Percentiles rank a stretch among this genome's conserved stretches.
Conservation (phyloP, 1,140 invertebrate species). For the Drosophila mayri region DNA sequence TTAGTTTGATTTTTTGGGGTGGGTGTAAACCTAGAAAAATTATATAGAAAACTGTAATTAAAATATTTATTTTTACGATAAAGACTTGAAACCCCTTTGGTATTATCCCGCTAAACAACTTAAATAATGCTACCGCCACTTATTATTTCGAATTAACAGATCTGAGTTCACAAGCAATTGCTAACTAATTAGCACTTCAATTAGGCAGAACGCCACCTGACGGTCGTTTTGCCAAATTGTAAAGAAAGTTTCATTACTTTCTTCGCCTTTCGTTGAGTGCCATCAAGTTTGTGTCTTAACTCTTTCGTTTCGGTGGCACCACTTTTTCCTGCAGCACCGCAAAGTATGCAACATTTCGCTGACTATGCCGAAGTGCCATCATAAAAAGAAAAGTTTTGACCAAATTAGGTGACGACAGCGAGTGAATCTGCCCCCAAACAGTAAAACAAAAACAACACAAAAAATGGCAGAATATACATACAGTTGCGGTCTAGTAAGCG, state of each 20-base stretch:
- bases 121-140: background rate
- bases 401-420: slow-evolving; percentile 60
- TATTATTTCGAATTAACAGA: background rate
- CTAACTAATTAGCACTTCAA: slow-evolving; percentile 3
- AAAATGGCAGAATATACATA: slow-evolving; percentile 48
- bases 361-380: background rate
- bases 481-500: slow-evolving; percentile 68
- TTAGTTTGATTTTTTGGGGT: background rate
- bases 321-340: background rate
- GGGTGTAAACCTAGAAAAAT: background rate
- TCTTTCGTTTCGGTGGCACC: slow-evolving; percentile 51
- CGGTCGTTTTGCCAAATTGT: background rate
- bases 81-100: too few relatives aligned
- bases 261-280: slow-evolving; percentile 36
- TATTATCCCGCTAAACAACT: background rate
- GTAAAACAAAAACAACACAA: slow-evolving; percentile 1
- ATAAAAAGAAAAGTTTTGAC: slow-evolving; percentile 70
- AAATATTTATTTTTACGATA: background rate
- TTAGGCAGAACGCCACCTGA: slow-evolving; percentile 6
- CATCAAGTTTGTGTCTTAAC: slow-evolving; percentile 69
- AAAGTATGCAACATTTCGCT: slow-evolving; percentile 50
- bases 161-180: background rate
- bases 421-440: slow-evolving; percentile 63
- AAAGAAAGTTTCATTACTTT: slow-evolving; percentile 28
- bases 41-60: background rate